Conservation (phyloP, 2,113 vertebrate species). For the Eurystomus gularis region DNA sequence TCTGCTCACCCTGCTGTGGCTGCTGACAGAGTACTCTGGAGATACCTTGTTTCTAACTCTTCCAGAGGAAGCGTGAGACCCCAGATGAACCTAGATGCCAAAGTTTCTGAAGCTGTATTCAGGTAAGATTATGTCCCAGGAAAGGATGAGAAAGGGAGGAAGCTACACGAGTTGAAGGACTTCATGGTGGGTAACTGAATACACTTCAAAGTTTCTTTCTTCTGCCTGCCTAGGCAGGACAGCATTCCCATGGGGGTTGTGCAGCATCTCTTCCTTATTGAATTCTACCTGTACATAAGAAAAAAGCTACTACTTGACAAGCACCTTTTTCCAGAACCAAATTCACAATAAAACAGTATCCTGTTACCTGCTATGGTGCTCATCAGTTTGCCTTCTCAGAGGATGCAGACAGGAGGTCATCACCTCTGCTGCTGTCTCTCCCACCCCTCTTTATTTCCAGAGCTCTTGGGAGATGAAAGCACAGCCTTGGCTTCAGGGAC, state of each 20-base stretch:
- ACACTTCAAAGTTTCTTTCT: not conserved
- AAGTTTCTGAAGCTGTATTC: not conserved
- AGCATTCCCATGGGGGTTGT: not conserved
- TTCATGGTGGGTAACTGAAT: not conserved
- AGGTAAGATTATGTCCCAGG: not conserved
- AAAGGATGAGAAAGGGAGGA: not conserved
- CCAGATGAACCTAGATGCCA: not conserved
- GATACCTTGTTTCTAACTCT: not conserved
- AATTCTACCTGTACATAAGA: not conserved
- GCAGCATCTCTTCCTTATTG: not conserved
- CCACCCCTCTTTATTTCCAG: not conserved
- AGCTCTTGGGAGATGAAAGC: not conserved
- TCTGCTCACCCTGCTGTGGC: not conserved
- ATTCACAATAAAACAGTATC: not conserved
- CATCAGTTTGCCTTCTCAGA: not conserved
- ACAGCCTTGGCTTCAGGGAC: not conserved
- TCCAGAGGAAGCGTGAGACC: accelerated
- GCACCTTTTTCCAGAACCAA: not conserved
- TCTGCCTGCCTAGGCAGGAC: not conserved
- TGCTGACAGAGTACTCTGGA: not conserved
- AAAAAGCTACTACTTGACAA: not conserved
- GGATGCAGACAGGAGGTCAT: not conserved
- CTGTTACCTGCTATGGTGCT: not conserved
- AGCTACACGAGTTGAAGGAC: not conserved
- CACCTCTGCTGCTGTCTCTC: not conserved